phyloP scores from a whole-genome alignment of 2,888 invertebrate species.

The Archips xylosteana region DNA sequence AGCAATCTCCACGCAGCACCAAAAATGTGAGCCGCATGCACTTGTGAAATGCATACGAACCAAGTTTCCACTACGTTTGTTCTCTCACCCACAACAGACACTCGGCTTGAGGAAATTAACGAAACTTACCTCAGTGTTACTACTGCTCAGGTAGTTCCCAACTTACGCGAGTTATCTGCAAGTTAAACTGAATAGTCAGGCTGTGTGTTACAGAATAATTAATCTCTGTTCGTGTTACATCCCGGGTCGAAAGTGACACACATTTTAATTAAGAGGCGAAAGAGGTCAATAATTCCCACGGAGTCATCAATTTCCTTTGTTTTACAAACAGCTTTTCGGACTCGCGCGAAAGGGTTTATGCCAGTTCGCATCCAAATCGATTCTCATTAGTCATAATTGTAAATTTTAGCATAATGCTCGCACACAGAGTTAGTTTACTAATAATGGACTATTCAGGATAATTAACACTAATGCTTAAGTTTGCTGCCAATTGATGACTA shows the following conservation, averaged over 20 bases:
- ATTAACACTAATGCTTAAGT: no score
- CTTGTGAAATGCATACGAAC: constrained; percentile 22
- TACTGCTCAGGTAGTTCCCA: constrained; percentile 29
- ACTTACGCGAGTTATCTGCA: constrained; percentile 33
- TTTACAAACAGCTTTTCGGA: not conserved
- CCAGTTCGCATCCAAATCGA: not conserved
- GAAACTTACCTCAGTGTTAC: constrained; percentile 32
- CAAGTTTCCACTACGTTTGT: constrained; percentile 31
- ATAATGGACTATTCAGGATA: no score
- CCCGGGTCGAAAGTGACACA: constrained; percentile 15
- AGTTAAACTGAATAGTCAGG: constrained; percentile 36
- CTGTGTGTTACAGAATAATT: constrained; percentile 38
- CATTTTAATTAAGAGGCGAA: constrained; percentile 24
- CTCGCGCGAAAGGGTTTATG: not conserved
- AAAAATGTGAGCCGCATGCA: constrained; percentile 17
- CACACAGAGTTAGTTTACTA: no score
- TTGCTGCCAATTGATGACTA: no score
- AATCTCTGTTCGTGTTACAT: constrained; percentile 28
- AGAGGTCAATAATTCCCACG: constrained; percentile 2
- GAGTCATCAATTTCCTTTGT: constrained; percentile 8
- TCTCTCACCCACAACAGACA: constrained; percentile 28
- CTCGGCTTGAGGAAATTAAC: constrained; percentile 32
- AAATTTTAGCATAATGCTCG: not conserved
- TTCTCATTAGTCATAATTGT: not conserved
- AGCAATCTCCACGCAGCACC: not conserved